Percentiles rank a stretch among this genome's conserved stretches.
These are phyloP conservation scores for Trematocara variabile DNA, from an alignment of 2,113 vertebrate species.

Conservation along the genomic window DNA sequence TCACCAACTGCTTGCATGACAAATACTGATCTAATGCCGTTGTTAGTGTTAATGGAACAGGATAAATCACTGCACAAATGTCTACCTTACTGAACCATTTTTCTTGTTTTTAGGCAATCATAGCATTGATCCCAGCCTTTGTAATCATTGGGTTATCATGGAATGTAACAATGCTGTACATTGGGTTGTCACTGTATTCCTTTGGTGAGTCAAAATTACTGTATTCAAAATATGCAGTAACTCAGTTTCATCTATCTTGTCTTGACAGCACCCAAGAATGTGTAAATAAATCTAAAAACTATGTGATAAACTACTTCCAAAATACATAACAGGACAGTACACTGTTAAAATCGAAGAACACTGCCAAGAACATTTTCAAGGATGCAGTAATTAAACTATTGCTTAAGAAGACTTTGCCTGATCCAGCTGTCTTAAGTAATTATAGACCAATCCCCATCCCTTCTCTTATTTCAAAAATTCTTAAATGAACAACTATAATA, in stretches of 20 bases:
- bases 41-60: not conserved
- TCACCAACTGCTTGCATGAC: not conserved
- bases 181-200: slow-evolving; percentile 85
- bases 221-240: not conserved
- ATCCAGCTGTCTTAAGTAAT: not conserved
- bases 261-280: not conserved
- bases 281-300: not conserved
- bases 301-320: not conserved
- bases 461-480: not conserved
- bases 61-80: not conserved
- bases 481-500: not conserved
- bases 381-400: not conserved
- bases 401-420: not conserved
- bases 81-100: not conserved
- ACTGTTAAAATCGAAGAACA: not conserved
- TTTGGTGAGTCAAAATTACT: slow-evolving; percentile 80
- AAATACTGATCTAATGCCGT: not conserved
- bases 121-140: slow-evolving; percentile 86
- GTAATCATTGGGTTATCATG: slow-evolving; percentile 84
- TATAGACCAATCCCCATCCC: not conserved
- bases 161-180: slow-evolving; percentile 76
- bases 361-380: not conserved
- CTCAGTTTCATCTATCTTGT: not conserved
- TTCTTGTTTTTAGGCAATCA: slow-evolving; percentile 78
- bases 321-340: not conserved